phyloP scores from a whole-genome alignment of 1,140 invertebrate genomes.

The Ephestia elutella region DNA sequence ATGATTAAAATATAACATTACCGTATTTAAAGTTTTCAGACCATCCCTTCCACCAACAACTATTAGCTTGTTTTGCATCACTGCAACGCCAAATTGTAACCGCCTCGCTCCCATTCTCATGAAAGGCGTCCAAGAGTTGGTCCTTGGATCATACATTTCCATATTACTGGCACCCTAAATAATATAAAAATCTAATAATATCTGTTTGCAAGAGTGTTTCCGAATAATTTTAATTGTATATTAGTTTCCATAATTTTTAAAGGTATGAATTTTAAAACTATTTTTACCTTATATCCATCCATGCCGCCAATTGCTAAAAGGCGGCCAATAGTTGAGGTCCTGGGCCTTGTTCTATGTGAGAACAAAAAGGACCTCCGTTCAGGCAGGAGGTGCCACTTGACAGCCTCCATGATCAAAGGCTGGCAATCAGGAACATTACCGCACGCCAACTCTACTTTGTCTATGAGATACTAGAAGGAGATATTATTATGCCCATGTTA shows the following conservation, averaged over 20 bases:
- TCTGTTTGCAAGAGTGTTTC: no score
- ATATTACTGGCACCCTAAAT: conserved; percentile 86
- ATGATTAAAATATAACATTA: conserved; percentile 29
- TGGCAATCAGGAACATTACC: conserved; percentile 82
- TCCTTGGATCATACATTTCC: conserved; percentile 90
- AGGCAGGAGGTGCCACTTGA: conserved; percentile 93
- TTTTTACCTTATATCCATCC: conserved; percentile 85
- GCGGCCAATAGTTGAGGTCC: conserved; percentile 92
- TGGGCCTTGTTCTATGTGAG: conserved; percentile 84
- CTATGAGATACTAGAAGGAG: conserved; percentile 85
- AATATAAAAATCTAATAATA: not conserved
- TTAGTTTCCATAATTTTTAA: not conserved
- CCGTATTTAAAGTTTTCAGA: conserved; percentile 93
- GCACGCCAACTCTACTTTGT: conserved; percentile 83
- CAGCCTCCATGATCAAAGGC: conserved; percentile 92
- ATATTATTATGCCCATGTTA: no score
- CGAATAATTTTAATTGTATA: no score
- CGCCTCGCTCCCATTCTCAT: conserved; percentile 87
- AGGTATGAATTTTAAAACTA: not conserved
- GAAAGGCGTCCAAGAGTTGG: conserved; percentile 86
- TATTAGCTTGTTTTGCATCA: conserved; percentile 88
- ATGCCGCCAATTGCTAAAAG: conserved; percentile 93
- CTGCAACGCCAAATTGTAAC: conserved; percentile 92
- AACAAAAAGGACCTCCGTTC: conserved; percentile 86
- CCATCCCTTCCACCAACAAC: conserved; percentile 92